Evolutionary conservation across 1,140 invertebrate genomes (phyloP), one percentile per base, ranked within the genome.

Genomic region (Bilobella aurantiaca): DNA sequence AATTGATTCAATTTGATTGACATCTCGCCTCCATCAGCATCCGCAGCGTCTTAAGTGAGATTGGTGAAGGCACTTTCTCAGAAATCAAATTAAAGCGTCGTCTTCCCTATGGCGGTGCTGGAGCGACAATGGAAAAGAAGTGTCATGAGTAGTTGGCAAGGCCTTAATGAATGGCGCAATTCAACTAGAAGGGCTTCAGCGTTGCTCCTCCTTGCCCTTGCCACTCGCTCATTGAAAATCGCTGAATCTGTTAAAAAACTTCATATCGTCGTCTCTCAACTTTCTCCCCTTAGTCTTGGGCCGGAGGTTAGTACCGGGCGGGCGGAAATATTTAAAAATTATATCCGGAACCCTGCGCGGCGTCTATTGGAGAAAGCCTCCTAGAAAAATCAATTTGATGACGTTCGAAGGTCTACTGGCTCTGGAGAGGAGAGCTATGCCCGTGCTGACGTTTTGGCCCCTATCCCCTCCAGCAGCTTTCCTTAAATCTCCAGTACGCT

Each of bases 311-410:
- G 8, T 8, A 42, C 8, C n/a, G 8, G 37, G 37, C 8, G n/a
- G 37, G 37, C 8, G 8, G n/a, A 42, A 42, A n/a, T 42, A 12
- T n/a, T 42, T 42, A n/a, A n/a, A n/a, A 42, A 12, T 8, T 12
- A 42, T 42, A 42, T 42, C n/a, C n/a, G 37, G 37, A 42, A 8
- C 49, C 49, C 14, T 53, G 49, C 49, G 49, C 49, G 14, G 14
- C 49, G 14, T 23, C 25, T 23, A 53, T 53, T 53, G 49, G 49
- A 53, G 34, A 42, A 42, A 42, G 18, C 49, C 66, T 58, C 18
- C 25, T 46, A 23, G 21, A 53, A 68, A 68, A 68, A 68, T 68
- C 66, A 64, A 68, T 68, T 68, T 68, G 58, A 62, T 68, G 66
- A 68, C 66, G 66, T 37, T 64, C 58, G 62, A 64, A 58, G n/a